Percentiles rank a stretch among this genome's conserved stretches.
Evolutionary conservation across 2,888 invertebrate genomes (phyloP).

Genomic region (Epinotia brunnichana): DNA sequence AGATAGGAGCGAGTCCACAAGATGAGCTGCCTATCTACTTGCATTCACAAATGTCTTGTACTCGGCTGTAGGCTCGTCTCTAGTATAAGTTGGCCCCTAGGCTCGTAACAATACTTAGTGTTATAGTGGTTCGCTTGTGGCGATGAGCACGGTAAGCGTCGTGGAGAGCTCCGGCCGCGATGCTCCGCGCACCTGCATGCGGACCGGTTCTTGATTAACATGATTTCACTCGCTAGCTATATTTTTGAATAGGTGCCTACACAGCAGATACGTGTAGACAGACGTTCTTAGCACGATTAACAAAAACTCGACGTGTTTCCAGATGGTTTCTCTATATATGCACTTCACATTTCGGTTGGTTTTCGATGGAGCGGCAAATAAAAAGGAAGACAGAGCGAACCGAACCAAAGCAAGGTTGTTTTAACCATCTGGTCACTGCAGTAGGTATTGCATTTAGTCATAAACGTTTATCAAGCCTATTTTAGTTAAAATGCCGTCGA

Average conservation of each 20-base stretch:
- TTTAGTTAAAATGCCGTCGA: no score
- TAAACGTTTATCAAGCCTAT: no score
- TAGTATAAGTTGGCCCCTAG: slow-evolving; percentile 1
- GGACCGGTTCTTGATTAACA: slow-evolving; percentile 74
- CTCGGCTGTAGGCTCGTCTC: background rate
- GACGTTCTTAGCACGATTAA: background rate
- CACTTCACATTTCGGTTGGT: slow-evolving; percentile 9
- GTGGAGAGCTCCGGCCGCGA: slow-evolving; percentile 24
- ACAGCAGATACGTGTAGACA: background rate
- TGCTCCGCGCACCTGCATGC: slow-evolving; percentile 73
- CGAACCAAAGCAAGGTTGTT: slow-evolving; percentile 4
- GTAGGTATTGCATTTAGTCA: background rate
- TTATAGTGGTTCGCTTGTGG: background rate
- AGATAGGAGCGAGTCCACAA: slow-evolving; percentile 47
- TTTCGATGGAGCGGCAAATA: slow-evolving; percentile 3
- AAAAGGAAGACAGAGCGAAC: background rate
- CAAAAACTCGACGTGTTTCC: slow-evolving; percentile 6
- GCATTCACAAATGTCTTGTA: background rate
- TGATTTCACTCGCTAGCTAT: slow-evolving; percentile 69
- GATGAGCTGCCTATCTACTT: slow-evolving; percentile 41
- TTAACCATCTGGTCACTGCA: background rate
- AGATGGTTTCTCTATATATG: slow-evolving; percentile 18
- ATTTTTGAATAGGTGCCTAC: slow-evolving; percentile 2
- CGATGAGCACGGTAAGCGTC: background rate
- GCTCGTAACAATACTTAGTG: background rate